These are phyloP conservation scores for Invenusta paracnida DNA, from an alignment of 2,888 invertebrate genomes.

Conservation along the genomic window DNA sequence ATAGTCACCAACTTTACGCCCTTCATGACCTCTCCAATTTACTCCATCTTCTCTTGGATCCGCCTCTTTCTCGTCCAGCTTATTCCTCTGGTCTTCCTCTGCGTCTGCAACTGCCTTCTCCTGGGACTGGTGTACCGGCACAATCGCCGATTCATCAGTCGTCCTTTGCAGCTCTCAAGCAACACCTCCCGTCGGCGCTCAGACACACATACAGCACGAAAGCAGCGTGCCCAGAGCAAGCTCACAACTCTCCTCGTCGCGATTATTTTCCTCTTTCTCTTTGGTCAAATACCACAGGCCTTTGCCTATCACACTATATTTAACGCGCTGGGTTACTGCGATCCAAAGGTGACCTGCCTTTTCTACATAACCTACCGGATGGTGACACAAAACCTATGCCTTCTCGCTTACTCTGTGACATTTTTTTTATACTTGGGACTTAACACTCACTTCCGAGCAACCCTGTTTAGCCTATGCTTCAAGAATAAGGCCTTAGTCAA, in stretches of 20 bases:
- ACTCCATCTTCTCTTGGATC: constrained; percentile 32
- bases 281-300: constrained; percentile 38
- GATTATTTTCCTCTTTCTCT: constrained; percentile 35
- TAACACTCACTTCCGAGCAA: constrained; percentile 38
- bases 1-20: constrained; percentile 5
- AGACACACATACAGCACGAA: not conserved
- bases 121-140: constrained; percentile 8
- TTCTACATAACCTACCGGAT: constrained; percentile 24
- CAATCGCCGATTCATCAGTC: constrained; percentile 4
- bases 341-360: not conserved
- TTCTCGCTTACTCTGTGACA: constrained; percentile 20
- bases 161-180: not conserved
- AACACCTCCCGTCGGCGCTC: not conserved
- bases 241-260: constrained; percentile 37
- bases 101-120: constrained; percentile 31
- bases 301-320: constrained; percentile 38
- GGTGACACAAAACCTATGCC: constrained; percentile 1
- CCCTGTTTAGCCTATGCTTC: not conserved
- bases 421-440: constrained; percentile 38
- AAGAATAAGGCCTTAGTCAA: not conserved
- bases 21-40: not conserved
- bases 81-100: constrained; percentile 37
- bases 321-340: not conserved
- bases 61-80: constrained; percentile 30
- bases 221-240: constrained; percentile 32